Percentiles rank a stretch among this genome's conserved stretches.
phyloP scores from a whole-genome alignment of 2,113 vertebrate genomes.

The Bos indicus region DNA sequence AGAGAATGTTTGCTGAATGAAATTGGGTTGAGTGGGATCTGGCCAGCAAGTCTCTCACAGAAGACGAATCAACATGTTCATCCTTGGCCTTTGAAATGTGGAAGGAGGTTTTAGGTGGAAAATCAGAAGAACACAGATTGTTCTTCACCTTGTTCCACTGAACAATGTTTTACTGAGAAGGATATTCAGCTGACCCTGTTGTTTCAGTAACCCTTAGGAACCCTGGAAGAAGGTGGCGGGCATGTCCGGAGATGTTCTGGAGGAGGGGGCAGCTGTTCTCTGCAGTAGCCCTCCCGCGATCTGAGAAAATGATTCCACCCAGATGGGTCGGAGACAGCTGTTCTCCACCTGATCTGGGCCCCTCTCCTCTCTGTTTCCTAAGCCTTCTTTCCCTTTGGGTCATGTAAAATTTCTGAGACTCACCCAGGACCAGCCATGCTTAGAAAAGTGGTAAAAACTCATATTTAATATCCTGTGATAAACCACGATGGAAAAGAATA shows the following conservation, averaged over 20 bases:
- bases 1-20: neutral
- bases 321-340: neutral
- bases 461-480: neutral
- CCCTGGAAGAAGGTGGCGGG: neutral
- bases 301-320: constrained; percentile 55
- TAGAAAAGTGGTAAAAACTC: neutral
- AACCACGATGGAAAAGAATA: neutral
- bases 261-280: neutral
- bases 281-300: neutral
- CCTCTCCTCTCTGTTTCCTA: neutral
- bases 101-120: neutral
- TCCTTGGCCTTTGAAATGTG: neutral
- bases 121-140: neutral
- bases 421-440: neutral
- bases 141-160: too few relatives aligned
- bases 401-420: rapidly evolving
- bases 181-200: neutral
- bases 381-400: neutral
- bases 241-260: neutral
- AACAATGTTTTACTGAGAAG: neutral
- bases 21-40: neutral
- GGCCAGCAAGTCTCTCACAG: neutral
- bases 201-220: neutral
- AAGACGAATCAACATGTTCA: neutral
- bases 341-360: rapidly evolving